A percentile compares a stretch with the other conserved stretches of the same genome.
Conservation (phyloP, 2,888 invertebrate genomes). For the Villa cingulata region DNA sequence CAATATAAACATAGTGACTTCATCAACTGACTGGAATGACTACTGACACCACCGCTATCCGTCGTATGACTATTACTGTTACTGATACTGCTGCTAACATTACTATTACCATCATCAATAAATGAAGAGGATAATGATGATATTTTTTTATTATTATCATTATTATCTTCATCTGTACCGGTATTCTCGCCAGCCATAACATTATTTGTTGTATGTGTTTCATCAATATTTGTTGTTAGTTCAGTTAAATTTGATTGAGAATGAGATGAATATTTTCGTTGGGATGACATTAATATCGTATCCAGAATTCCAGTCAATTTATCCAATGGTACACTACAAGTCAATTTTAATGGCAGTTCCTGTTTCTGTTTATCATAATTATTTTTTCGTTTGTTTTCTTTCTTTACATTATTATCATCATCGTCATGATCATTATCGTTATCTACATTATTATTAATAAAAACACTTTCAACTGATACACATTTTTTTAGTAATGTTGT, state of each 20-base stretch:
- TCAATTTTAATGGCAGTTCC: slow-evolving; percentile 1
- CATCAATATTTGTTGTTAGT: background rate
- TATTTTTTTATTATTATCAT: background rate
- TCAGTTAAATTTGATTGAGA: background rate
- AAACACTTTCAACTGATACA: slow-evolving; percentile 8
- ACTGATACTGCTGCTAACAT: background rate
- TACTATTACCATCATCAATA: background rate
- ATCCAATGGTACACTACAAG: slow-evolving; percentile 31
- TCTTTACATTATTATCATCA: background rate
- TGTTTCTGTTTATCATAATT: background rate
- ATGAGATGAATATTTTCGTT: background rate
- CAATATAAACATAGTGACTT: slow-evolving; percentile 36
- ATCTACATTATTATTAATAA: background rate
- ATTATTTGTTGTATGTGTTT: background rate
- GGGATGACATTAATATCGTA: background rate
- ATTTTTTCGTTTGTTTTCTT: background rate
- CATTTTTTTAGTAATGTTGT: slow-evolving; percentile 1
- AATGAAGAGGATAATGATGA: background rate
- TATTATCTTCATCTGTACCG: background rate
- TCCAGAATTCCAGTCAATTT: slow-evolving; percentile 29
- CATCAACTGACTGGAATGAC: slow-evolving; percentile 12
- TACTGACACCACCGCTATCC: background rate
- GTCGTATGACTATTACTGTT: background rate
- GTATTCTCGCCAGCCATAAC: background rate
- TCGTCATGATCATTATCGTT: background rate